These are phyloP conservation scores for Drosophila koepferae DNA, from an alignment of 2,888 invertebrate species.

Conservation along the genomic window DNA sequence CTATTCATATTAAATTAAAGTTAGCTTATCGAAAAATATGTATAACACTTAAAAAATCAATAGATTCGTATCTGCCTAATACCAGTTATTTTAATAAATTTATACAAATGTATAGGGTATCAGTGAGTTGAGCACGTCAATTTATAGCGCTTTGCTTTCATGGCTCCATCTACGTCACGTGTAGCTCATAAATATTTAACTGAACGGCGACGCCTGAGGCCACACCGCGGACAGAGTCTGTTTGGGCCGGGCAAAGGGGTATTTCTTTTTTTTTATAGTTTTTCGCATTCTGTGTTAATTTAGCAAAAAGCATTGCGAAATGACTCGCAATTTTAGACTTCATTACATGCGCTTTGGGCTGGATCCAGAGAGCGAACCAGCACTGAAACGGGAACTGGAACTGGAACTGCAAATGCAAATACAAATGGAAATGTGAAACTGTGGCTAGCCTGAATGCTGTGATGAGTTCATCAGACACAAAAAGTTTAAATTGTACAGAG, in stretches of 20 bases:
- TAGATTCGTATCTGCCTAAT: too few species aligned
- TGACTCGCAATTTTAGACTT: slow-evolving; percentile 74
- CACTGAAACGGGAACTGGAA: slow-evolving; percentile 4
- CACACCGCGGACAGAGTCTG: slow-evolving; percentile 24
- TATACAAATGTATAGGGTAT: neutral
- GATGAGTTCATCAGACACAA: slow-evolving; percentile 14
- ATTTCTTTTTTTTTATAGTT: slow-evolving; percentile 57
- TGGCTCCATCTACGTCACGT: slow-evolving; percentile 61
- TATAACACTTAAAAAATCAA: too few species aligned
- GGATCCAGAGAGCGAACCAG: slow-evolving; percentile 26
- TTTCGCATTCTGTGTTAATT: slow-evolving; percentile 67
- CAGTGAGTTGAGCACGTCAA: neutral
- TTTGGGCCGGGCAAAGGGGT: slow-evolving; percentile 13
- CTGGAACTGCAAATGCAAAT: slow-evolving; percentile 10
- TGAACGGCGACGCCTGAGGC: slow-evolving; percentile 32
- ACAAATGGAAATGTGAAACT: slow-evolving; percentile 2
- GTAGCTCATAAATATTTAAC: slow-evolving; percentile 70
- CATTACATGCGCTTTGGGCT: slow-evolving; percentile 59
- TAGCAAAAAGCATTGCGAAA: slow-evolving; percentile 78
- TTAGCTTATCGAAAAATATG: too few species aligned
- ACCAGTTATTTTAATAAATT: too few species aligned
- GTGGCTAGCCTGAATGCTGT: slow-evolving; percentile 4
- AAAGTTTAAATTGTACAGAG: slow-evolving; percentile 37
- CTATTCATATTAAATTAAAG: too few species aligned
- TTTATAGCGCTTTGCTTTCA: slow-evolving; percentile 31